Conservation (phyloP, 2,113 vertebrate species). For the Pangasianodon hypophthalmus region DNA sequence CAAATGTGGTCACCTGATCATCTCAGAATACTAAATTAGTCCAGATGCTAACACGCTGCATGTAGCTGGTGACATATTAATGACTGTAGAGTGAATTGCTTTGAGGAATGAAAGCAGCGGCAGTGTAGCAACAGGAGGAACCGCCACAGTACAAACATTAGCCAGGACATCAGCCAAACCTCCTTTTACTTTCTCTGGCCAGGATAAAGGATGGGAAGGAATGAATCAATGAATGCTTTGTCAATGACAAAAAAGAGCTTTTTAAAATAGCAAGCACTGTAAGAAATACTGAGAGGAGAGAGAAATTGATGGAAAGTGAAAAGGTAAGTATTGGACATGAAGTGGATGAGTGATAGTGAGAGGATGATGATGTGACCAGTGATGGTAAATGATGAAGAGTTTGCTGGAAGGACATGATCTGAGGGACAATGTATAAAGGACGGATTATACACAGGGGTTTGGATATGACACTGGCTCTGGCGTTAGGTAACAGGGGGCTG, state of each 20-base stretch:
- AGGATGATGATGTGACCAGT: not conserved
- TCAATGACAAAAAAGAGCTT: not conserved
- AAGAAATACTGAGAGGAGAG: not conserved
- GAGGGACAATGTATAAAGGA: not conserved
- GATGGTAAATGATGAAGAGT: not conserved
- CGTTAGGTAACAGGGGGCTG: not conserved
- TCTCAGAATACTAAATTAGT: not conserved
- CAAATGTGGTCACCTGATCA: not conserved
- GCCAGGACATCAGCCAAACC: not conserved
- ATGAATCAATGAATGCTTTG: not conserved
- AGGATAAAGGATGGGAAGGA: not conserved
- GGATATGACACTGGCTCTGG: conserved; percentile 8
- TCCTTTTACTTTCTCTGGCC: not conserved
- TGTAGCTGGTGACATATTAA: not conserved
- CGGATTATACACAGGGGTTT: not conserved
- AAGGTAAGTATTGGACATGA: not conserved
- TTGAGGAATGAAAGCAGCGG: not conserved
- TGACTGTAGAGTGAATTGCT: not conserved
- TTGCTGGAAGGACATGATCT: not conserved
- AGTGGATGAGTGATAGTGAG: not conserved
- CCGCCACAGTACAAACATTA: not conserved
- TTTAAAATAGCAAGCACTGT: conserved; percentile 13
- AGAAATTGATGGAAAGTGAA: not conserved
- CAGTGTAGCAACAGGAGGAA: not conserved
- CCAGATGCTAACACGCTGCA: not conserved